Conservation (phyloP, 2,113 vertebrate species). For the Noturus placidus region DNA sequence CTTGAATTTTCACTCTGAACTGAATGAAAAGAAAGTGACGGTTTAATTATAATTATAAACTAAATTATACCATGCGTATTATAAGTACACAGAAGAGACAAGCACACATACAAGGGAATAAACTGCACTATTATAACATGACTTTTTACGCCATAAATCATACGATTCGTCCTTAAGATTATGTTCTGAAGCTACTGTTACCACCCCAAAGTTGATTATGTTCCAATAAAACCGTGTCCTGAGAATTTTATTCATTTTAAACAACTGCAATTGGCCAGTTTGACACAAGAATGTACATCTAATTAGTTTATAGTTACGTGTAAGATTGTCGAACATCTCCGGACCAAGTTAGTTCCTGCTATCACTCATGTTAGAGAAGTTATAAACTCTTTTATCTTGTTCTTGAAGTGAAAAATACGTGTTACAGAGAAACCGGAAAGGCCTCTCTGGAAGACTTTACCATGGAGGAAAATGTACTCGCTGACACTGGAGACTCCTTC, state of each 20-base stretch:
- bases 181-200: not conserved
- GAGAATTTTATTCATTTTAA: not conserved
- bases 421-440: no score
- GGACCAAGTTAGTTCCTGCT: not conserved
- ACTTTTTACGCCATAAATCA: not conserved
- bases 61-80: constrained; percentile 50
- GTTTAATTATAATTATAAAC: constrained; percentile 49
- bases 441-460: no score
- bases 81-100: not conserved
- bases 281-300: not conserved
- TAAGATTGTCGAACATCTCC: not conserved
- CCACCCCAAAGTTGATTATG: not conserved
- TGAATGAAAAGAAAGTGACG: constrained; percentile 46
- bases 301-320: not conserved
- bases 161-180: not conserved
- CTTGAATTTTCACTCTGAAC: constrained; percentile 27
- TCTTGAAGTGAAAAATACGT: no score
- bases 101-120: not conserved
- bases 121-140: not conserved
- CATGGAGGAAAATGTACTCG: no score
- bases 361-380: not conserved
- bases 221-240: not conserved
- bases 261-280: not conserved
- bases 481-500: no score
- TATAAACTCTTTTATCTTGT: no score